Percentiles rank a stretch among this genome's conserved stretches.
Evolutionary conservation across 2,888 invertebrate genomes (phyloP).

Genomic region (Gymnocheta viridis): DNA sequence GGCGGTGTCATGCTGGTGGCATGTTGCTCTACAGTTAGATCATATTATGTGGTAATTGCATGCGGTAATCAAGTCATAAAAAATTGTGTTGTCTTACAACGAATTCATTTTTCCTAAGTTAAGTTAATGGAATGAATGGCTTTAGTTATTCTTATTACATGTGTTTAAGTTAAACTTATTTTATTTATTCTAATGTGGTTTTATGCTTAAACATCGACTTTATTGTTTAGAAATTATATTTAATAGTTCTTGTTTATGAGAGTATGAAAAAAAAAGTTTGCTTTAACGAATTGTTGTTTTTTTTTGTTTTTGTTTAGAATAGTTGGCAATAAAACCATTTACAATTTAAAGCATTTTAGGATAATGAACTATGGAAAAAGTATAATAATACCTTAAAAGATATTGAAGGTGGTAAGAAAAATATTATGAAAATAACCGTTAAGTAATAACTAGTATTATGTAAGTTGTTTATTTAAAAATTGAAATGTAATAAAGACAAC

Average conservation of each 20-base stretch:
- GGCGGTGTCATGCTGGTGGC: constrained; percentile 56
- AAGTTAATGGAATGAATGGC: background rate
- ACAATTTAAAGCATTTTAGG: constrained; percentile 21
- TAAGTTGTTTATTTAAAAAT: background rate
- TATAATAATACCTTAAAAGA: constrained; percentile 32
- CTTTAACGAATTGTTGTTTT: no score
- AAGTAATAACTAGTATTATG: constrained; percentile 12
- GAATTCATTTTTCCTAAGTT: constrained; percentile 28
- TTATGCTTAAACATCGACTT: constrained; percentile 52
- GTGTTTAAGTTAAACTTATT: background rate
- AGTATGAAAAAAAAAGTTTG: constrained; percentile 38
- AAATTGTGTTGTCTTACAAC: constrained; percentile 24
- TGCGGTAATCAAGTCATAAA: constrained; percentile 68
- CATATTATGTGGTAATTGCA: constrained; percentile 70
- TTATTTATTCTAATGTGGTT: constrained; percentile 32
- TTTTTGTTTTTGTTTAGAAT: background rate
- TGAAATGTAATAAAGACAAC: background rate
- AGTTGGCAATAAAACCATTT: constrained; percentile 1
- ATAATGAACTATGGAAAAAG: constrained; percentile 63
- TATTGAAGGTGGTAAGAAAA: background rate
- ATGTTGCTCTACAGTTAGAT: constrained; percentile 70
- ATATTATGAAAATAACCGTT: constrained; percentile 9
- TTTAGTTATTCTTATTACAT: background rate
- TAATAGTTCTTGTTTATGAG: constrained; percentile 52
- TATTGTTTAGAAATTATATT: constrained; percentile 50